Evolutionary conservation across 2,797 vertebrate genomes (phyloP), one percentile per base, ranked within the genome.

Genomic region (Rhinatrema bivittatum): DNA sequence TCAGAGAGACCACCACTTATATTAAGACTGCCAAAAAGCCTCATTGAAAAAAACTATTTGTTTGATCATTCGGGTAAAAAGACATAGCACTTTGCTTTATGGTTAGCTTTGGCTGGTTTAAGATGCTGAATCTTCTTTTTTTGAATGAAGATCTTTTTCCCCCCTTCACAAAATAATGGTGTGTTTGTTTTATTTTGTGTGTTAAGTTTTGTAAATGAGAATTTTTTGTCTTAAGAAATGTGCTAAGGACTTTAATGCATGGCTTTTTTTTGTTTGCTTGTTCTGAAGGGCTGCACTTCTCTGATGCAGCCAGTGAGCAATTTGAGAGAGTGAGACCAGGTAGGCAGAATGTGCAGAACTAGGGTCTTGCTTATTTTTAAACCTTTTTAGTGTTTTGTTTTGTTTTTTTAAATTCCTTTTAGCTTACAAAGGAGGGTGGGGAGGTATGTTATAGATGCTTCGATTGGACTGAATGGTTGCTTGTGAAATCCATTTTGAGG

Each of bases 11-110:
- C 27, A 9, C 53, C 51, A 6, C 34, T 53, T 27, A 43, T 74
- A 37, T 38, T 72, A 42, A 63, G 59, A 47, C 56, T 79, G 45
- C 70, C 70, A 66, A 75, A 80, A 65, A 60, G 39, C 43, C 50
- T 79, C 46, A 36, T 62, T 29, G 60, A 29, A 43, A 51, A 44
- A 50, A 60, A 50, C 10, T 44, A 45, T 9, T 55, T 54, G 42
- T 50, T 60, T 52, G 46, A 61, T 29, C 50, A 47, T 3, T 12
- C 62, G 21, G 46, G 62, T 38, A 50, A 62, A 37, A 53, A 71
- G 21, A 49, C 62, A 48, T 67, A 70, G 53, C 25, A 9, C 5
- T 8, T 8, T 29, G 10, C 11, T 56, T 18, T 40, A 22, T 53
- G 39, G 2, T 7, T 29, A 56, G 32, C 5, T 35, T 5, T 40